A percentile compares a stretch with the other conserved stretches of the same genome.
phyloP scores from a whole-genome alignment of 2,797 vertebrate genomes.

The Mormyrus proboscirostris region DNA sequence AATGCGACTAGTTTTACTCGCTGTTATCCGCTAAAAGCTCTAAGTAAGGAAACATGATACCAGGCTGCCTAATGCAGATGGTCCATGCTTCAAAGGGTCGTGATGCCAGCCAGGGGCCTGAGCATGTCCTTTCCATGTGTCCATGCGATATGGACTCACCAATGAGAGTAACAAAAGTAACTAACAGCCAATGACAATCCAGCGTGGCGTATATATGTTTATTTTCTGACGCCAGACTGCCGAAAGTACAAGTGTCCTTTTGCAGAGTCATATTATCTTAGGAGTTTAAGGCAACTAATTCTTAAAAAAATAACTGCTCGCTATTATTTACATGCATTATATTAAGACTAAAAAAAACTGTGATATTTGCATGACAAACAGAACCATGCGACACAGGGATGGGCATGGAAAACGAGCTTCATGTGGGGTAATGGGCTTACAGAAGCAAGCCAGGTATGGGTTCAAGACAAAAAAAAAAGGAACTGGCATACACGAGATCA shows the following conservation, averaged over 20 bases:
- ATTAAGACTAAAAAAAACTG: not conserved
- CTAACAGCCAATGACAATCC: not conserved
- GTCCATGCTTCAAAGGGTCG: not conserved
- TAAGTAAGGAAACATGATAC: not conserved
- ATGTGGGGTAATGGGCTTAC: not conserved
- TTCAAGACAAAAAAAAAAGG: not conserved
- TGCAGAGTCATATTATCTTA: not conserved
- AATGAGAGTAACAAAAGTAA: not conserved
- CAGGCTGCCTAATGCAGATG: not conserved
- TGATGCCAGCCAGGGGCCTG: not conserved
- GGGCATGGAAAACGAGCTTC: not conserved
- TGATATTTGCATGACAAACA: not conserved
- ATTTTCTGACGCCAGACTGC: not conserved
- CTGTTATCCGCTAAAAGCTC: conserved; percentile 1
- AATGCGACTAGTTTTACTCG: not conserved
- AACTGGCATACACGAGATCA: conserved; percentile 3
- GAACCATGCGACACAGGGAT: not conserved
- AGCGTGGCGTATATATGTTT: not conserved
- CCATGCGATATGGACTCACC: not conserved
- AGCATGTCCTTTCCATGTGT: not conserved
- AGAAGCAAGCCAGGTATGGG: not conserved
- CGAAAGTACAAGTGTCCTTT: not conserved
- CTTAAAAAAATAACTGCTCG: not conserved
- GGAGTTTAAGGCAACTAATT: not conserved
- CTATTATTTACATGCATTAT: not conserved